These are phyloP conservation scores for Leptobrachium leishanense DNA, from an alignment of 2,113 vertebrate genomes.

Conservation along the genomic window DNA sequence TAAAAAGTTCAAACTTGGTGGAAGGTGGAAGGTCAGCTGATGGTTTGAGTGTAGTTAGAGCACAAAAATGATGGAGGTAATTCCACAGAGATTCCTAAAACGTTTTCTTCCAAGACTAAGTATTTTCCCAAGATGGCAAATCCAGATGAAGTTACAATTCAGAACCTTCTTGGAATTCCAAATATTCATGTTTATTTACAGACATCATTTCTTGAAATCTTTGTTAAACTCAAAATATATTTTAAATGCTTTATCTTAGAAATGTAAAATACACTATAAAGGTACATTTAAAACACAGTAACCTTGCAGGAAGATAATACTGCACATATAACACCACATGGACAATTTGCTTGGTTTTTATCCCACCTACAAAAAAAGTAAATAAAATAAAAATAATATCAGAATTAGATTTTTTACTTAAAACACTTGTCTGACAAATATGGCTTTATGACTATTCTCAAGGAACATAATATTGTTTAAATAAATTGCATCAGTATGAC, in stretches of 20 bases:
- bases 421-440: too few relatives aligned
- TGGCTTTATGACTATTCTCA: too few relatives aligned
- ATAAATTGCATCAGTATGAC: too few relatives aligned
- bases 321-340: too few relatives aligned
- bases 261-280: too few relatives aligned
- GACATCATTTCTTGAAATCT: neutral
- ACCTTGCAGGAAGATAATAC: too few relatives aligned
- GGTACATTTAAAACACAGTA: too few relatives aligned
- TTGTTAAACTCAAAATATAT: neutral
- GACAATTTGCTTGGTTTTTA: too few relatives aligned
- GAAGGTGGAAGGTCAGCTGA: conserved; percentile 34
- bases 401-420: too few relatives aligned
- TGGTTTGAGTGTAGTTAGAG: conserved; percentile 23
- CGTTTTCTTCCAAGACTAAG: conserved; percentile 13
- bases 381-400: too few relatives aligned
- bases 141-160: conserved; percentile 23
- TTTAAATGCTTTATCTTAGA: neutral
- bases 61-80: conserved; percentile 13
- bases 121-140: conserved; percentile 28
- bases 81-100: conserved; percentile 25
- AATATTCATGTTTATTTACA: neutral
- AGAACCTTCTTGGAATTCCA: conserved; percentile 13
- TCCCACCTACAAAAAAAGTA: too few relatives aligned
- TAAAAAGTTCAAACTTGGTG: conserved; percentile 25
- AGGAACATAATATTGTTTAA: too few relatives aligned